Evolutionary conservation across 37 sponge, comb jelly and placozoan genomes (phyloP).

Genomic region (Ianthella basta): DNA sequence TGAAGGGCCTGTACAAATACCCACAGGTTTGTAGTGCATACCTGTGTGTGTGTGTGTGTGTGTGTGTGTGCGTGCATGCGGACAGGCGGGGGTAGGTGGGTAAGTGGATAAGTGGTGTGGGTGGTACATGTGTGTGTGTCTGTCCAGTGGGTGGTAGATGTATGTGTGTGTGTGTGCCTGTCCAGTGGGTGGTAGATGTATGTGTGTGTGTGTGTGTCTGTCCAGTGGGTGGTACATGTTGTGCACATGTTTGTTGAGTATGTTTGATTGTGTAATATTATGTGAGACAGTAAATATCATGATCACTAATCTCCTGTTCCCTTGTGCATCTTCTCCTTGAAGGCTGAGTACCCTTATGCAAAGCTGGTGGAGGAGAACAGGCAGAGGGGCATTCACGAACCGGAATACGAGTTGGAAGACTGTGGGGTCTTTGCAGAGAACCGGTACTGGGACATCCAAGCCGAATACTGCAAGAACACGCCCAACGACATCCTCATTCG

Average conservation of each 20-base stretch:
- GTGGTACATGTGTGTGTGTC: neutral
- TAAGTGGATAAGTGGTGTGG: neutral
- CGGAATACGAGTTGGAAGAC: constrained; percentile 89
- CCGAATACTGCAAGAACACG: constrained; percentile 83
- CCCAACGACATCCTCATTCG: constrained; percentile 81
- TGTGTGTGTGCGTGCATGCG: neutral
- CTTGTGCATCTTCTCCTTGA: too few relatives aligned
- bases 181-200: neutral
- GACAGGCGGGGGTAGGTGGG: neutral
- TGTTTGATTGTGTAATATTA: too few relatives aligned
- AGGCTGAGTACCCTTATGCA: constrained; percentile 81
- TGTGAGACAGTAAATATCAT: too few relatives aligned
- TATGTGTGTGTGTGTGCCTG: constrained; percentile 15
- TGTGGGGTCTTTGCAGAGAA: constrained; percentile 81
- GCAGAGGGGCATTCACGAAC: constrained; percentile 50
- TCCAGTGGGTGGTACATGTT: neutral
- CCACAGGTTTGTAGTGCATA: constrained; percentile 63
- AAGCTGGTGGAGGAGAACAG: constrained; percentile 81
- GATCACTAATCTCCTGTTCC: too few relatives aligned
- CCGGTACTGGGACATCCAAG: constrained; percentile 91
- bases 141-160: neutral
- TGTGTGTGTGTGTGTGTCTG: too few relatives aligned
- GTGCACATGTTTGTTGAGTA: too few relatives aligned
- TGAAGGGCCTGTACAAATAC: constrained; percentile 95
- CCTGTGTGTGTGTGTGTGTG: neutral